Evolutionary conservation across 1,140 invertebrate genomes (phyloP).

Genomic region (Chionoecetes opilio): DNA sequence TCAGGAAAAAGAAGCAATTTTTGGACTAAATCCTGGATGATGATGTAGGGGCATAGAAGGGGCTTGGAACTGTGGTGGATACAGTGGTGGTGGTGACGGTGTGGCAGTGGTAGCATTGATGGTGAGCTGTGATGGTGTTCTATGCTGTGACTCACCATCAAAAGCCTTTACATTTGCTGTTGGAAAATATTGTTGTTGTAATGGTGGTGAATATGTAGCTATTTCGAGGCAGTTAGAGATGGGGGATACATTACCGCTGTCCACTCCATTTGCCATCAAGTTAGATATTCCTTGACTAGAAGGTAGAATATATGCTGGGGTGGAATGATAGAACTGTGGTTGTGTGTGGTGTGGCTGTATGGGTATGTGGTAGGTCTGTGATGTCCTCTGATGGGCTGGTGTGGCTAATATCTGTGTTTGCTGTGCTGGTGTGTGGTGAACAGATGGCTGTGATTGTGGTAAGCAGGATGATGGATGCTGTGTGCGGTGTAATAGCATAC

Average conservation of each 20-base stretch:
- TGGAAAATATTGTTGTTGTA: neutral
- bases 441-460: neutral
- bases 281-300: neutral
- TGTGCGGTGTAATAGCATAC: no score
- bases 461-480: neutral
- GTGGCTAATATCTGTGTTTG: neutral
- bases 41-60: neutral
- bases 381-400: neutral
- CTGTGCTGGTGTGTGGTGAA: neutral
- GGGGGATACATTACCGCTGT: neutral
- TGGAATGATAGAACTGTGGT: neutral
- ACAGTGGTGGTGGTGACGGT: neutral
- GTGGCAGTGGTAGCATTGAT: neutral
- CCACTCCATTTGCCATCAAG: neutral
- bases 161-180: neutral
- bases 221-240: neutral
- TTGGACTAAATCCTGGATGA: neutral
- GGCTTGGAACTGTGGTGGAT: neutral
- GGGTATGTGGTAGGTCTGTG: neutral
- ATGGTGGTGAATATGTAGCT: neutral
- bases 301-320: neutral
- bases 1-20: neutral
- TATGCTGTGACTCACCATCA: neutral
- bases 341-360: constrained; percentile 24
- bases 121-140: neutral